phyloP scores from a whole-genome alignment of 2,797 vertebrate genomes.

The Aplochiton taeniatus region DNA sequence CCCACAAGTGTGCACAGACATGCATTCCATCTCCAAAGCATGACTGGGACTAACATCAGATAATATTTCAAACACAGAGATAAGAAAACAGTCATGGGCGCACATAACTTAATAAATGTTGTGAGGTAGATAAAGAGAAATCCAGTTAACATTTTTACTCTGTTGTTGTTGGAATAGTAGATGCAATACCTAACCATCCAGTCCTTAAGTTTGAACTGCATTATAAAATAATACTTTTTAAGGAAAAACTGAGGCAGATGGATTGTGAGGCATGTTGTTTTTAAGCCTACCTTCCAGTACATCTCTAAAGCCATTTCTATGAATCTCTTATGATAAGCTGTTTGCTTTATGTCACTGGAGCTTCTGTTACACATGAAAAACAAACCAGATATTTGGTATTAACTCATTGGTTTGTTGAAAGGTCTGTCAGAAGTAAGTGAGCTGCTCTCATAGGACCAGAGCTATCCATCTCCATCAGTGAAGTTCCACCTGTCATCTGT shows the following conservation, averaged over 20 bases:
- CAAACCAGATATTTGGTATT: neutral
- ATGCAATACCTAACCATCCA: neutral
- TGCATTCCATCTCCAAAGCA: neutral
- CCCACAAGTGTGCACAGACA: neutral
- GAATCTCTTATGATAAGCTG: neutral
- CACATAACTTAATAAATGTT: neutral
- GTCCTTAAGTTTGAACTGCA: neutral
- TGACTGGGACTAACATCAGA: neutral
- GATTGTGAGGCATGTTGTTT: neutral
- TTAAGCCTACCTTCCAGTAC: neutral
- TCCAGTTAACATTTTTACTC: too few relatives aligned
- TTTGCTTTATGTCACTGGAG: neutral
- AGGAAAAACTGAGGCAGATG: neutral
- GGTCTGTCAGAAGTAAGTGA: conserved; percentile 19
- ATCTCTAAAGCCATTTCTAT: neutral
- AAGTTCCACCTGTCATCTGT: conserved; percentile 1
- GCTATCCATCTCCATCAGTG: conserved; percentile 34
- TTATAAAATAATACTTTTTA: neutral
- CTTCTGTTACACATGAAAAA: neutral
- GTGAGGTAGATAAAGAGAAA: neutral
- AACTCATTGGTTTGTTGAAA: conserved; percentile 10
- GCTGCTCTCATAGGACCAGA: conserved; percentile 16
- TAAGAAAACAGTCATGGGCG: neutral
- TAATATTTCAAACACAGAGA: neutral
- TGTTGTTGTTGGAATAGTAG: neutral